Base-by-base conservation (phyloP, 2,797 vertebrate genomes). In the Rhabdomys pumilio region DNA sequence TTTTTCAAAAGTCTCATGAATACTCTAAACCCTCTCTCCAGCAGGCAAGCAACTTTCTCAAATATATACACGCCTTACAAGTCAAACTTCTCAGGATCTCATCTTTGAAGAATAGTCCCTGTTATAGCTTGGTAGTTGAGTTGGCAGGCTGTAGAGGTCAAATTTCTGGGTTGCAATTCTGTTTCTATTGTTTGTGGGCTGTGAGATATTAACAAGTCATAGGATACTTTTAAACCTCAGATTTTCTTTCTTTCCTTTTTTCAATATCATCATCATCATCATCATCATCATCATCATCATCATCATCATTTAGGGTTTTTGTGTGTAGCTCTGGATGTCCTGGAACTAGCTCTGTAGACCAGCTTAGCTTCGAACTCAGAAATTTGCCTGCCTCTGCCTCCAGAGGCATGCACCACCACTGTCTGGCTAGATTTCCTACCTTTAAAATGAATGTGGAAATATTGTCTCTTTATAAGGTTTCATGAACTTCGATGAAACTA, bases 161-260 rank as follows among this genome's bases (percentile, higher is more conserved):
- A 86, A 72, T 93, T 94, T 63, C 87, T 61, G 31, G 59, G 38
- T 94, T 55, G 14, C 38, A 24, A 0, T 53, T 26, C 79, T 91
- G 10, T 44, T 67, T 72, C 84, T 86, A 41, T 63, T 95, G 53
- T 41, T 59, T 84, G 65, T 63, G 50, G 59, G 20, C 73, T 73
- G 1, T 83, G 75, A 96, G 82, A 63, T 63, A 80, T 95, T 76
- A 65, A 67, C 63, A 96, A 88, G 34, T 93, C 31, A 38, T 22
- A 7, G 29, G 44, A 24, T 75, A 47, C 89, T 79, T 89, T n/a
- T 89, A 86, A 93, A 69, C n/a, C 15, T 91, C 12, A 1, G 79
- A 79, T 76, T 80, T 81, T n/a, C 65, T 89, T 50, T 53, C 31
- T 80, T 76, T 90, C 8, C 7, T 61, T 61, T 20, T 59, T 59